Percentiles rank a stretch among this genome's conserved stretches.
Conservation (phyloP, 2,797 vertebrate species). For the Thalassophryne amazonica region DNA sequence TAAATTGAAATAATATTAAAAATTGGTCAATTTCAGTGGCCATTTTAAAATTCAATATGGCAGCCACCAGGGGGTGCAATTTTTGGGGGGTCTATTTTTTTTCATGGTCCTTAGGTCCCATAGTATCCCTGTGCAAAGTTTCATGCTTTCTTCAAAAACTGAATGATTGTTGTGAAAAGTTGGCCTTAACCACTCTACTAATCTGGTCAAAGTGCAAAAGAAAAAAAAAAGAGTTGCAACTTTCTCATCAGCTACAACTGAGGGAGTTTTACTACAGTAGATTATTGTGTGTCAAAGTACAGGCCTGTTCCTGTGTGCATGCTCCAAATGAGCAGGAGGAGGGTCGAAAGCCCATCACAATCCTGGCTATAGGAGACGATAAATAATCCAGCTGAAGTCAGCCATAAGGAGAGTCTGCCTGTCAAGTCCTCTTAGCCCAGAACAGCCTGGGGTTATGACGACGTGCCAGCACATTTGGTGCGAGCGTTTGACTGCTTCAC, state of each 20-base stretch:
- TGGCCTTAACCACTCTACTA: too few relatives aligned
- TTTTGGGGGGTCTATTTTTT: too few relatives aligned
- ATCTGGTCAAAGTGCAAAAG: conserved; percentile 6
- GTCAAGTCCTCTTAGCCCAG: conserved; percentile 81
- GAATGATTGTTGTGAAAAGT: too few relatives aligned
- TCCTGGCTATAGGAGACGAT: conserved; percentile 78
- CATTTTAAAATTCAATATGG: too few relatives aligned
- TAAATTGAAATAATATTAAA: too few relatives aligned
- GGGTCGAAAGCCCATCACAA: conserved; percentile 63
- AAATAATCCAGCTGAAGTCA: conserved; percentile 82
- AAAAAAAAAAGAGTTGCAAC: neutral
- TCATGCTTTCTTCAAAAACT: too few relatives aligned
- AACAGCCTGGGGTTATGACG: conserved; percentile 86
- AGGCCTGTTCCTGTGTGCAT: conserved; percentile 44
- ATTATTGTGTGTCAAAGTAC: conserved; percentile 25
- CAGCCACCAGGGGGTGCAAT: too few relatives aligned
- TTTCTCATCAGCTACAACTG: conserved; percentile 7
- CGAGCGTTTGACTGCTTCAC: conserved; percentile 82
- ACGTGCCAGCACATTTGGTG: conserved; percentile 81
- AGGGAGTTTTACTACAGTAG: conserved; percentile 26
- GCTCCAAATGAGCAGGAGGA: conserved; percentile 79
- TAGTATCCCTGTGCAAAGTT: too few relatives aligned
- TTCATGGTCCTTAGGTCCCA: too few relatives aligned
- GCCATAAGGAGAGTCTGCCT: conserved; percentile 81
- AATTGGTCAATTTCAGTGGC: too few relatives aligned